Percentiles rank a stretch among this genome's conserved stretches.
phyloP scores from a whole-genome alignment of 2,888 invertebrate genomes.

The Alloscopus bannaensis region DNA sequence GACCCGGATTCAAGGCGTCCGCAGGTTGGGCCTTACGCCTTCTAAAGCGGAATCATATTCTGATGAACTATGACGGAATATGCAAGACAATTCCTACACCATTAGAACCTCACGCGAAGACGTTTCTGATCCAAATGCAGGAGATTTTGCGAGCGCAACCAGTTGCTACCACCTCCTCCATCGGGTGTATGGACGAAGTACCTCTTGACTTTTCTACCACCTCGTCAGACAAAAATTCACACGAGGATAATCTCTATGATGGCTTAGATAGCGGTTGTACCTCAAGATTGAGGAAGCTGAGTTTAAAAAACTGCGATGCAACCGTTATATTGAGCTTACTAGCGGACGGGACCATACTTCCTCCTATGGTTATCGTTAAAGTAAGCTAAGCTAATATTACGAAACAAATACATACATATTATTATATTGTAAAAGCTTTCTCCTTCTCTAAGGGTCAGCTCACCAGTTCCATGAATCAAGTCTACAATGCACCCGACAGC shows the following conservation, averaged over 20 bases:
- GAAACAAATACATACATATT: background rate
- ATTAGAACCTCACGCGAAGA: slow-evolving; percentile 68
- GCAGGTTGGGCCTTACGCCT: slow-evolving; percentile 74
- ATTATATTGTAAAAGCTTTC: background rate
- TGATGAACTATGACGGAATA: slow-evolving; percentile 72
- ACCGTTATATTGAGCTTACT: slow-evolving; percentile 73
- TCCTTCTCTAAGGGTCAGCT: slow-evolving; percentile 62
- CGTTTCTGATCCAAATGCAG: slow-evolving; percentile 67
- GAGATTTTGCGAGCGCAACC: slow-evolving; percentile 25
- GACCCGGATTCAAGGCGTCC: slow-evolving; percentile 73
- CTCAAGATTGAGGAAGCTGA: slow-evolving; percentile 66
- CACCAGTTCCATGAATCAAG: slow-evolving; percentile 54
- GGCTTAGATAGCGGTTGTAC: slow-evolving; percentile 8
- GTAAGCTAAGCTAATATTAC: slow-evolving; percentile 62
- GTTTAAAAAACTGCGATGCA: slow-evolving; percentile 74
- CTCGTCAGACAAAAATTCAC: slow-evolving; percentile 8
- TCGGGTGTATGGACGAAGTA: slow-evolving; percentile 74
- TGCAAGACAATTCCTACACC: slow-evolving; percentile 71
- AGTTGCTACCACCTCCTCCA: too few relatives aligned
- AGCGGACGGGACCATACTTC: slow-evolving; percentile 73
- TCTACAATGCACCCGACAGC: slow-evolving; percentile 63
- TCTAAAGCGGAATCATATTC: slow-evolving; percentile 73
- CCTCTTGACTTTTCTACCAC: slow-evolving; percentile 73
- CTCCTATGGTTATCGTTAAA: slow-evolving; percentile 74
- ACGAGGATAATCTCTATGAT: background rate